These are phyloP conservation scores for Pituophis catenifer DNA, from an alignment of 2,113 vertebrate genomes.

Conservation along the genomic window DNA sequence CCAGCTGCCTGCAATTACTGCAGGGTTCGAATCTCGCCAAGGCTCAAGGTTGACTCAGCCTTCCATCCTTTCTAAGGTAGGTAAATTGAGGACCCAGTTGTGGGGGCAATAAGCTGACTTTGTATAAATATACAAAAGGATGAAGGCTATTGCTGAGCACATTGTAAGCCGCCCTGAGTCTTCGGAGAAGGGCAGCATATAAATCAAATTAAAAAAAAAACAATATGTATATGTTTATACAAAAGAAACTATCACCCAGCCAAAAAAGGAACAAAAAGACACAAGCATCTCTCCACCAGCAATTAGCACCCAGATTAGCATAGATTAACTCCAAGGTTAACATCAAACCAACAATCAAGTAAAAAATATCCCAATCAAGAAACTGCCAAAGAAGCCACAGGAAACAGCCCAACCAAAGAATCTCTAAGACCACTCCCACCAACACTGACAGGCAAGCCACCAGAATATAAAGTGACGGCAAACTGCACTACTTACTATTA, in stretches of 20 bases:
- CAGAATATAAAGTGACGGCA: neutral
- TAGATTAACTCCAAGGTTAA: neutral
- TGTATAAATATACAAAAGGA: no score
- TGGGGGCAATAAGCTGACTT: no score
- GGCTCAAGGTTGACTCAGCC: no score
- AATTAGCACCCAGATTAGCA: neutral
- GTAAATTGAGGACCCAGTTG: no score
- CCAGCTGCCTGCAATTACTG: no score
- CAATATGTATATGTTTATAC: neutral
- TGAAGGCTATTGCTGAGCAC: no score
- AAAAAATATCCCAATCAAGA: neutral
- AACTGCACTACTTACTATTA: neutral
- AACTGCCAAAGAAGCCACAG: neutral
- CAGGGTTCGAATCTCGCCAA: no score
- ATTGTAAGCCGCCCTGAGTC: no score
- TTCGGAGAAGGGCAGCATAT: no score
- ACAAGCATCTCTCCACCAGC: neutral
- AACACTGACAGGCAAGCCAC: neutral
- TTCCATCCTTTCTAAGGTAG: no score
- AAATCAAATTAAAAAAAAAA: no score
- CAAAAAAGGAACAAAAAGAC: neutral
- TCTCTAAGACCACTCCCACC: neutral
- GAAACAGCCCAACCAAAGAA: neutral
- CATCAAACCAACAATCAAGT: neutral
- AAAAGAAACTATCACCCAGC: neutral